A percentile compares a stretch with the other conserved stretches of the same genome.
These are phyloP conservation scores for Coranthus polyacanthus DNA, from an alignment of 2,797 vertebrate species.

Conservation along the genomic window DNA sequence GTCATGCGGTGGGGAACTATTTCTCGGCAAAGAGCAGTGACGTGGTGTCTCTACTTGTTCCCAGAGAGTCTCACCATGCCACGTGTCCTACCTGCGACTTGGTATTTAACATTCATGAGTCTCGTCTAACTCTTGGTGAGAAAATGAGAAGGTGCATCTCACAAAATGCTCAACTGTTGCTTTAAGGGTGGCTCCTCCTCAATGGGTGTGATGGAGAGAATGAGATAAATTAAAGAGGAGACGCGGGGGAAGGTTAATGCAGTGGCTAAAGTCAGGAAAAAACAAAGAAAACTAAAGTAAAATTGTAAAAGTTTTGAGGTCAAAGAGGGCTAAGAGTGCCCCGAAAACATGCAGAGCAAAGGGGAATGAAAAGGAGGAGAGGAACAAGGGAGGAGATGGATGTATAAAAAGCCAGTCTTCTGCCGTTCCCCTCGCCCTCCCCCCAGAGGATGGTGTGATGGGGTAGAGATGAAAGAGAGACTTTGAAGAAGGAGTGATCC, in stretches of 20 bases:
- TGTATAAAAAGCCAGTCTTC: constrained; percentile 67
- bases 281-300: constrained; percentile 14
- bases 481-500: constrained; percentile 80
- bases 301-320: constrained; percentile 39
- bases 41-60: too few relatives aligned
- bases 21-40: too few relatives aligned
- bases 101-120: too few relatives aligned
- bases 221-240: neutral
- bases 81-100: too few relatives aligned
- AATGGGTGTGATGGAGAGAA: neutral
- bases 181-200: neutral
- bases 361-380: constrained; percentile 43
- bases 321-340: constrained; percentile 48
- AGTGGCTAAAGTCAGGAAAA: neutral
- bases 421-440: constrained; percentile 52
- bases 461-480: constrained; percentile 79
- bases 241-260: neutral
- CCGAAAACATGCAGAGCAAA: constrained; percentile 33
- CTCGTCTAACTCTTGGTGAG: too few relatives aligned
- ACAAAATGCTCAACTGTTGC: too few relatives aligned
- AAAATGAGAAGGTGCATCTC: too few relatives aligned
- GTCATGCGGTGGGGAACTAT: too few relatives aligned
- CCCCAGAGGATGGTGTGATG: constrained; percentile 76
- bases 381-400: constrained; percentile 62
- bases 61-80: too few relatives aligned